phyloP scores from a whole-genome alignment of 2,888 invertebrate genomes.

The Apotomis turbidana region DNA sequence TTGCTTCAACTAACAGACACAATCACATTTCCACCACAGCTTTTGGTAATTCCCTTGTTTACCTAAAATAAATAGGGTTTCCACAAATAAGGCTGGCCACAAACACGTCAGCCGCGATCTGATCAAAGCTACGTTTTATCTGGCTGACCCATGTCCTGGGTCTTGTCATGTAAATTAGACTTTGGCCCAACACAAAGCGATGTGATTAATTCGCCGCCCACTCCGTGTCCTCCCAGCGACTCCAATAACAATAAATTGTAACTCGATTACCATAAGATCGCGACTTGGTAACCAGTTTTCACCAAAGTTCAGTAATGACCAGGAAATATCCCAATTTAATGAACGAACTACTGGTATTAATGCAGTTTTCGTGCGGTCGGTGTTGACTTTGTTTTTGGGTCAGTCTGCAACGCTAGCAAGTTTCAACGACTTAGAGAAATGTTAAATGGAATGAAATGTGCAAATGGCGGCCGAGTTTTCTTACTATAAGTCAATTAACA shows the following conservation, averaged over 20 bases:
- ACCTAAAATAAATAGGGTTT: conserved; percentile 5
- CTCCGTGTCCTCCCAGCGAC: conserved; percentile 39
- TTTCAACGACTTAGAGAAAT: conserved; percentile 1
- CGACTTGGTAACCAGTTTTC: conserved; percentile 37
- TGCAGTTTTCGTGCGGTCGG: conserved; percentile 27
- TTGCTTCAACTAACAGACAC: background rate
- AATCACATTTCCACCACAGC: too few species aligned
- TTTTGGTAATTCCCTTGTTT: background rate
- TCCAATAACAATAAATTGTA: conserved; percentile 46
- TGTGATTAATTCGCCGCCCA: conserved; percentile 42
- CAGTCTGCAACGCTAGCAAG: background rate
- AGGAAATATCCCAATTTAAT: conserved; percentile 22
- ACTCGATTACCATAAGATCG: conserved; percentile 46
- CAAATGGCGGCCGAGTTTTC: background rate
- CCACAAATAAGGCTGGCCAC: background rate
- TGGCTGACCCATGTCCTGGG: conserved; percentile 47
- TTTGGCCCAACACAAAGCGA: conserved; percentile 47
- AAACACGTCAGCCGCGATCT: conserved; percentile 7
- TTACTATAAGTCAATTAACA: background rate
- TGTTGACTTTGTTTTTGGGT: conserved; percentile 13
- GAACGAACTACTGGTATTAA: conserved; percentile 11
- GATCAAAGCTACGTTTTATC: conserved; percentile 43
- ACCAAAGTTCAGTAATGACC: conserved; percentile 28
- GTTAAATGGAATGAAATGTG: background rate
- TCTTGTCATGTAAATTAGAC: conserved; percentile 56